These are phyloP conservation scores for Caerostris darwini DNA, from an alignment of 1,140 invertebrate species.

Conservation along the genomic window DNA sequence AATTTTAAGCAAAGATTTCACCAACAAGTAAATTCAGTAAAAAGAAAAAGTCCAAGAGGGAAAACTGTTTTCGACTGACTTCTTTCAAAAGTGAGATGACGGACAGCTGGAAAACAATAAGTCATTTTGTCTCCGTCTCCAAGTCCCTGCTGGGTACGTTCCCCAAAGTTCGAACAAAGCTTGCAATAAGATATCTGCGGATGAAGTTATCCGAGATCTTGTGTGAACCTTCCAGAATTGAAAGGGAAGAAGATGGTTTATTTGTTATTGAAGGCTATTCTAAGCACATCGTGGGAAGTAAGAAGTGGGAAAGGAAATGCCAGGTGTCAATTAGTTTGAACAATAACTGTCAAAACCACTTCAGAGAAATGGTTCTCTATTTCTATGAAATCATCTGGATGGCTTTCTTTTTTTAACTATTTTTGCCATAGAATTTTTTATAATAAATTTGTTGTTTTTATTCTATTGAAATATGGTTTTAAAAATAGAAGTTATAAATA, in stretches of 20 bases:
- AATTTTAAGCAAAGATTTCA: neutral
- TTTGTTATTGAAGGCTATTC: neutral
- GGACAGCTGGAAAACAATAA: neutral
- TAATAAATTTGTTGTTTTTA: too few relatives aligned
- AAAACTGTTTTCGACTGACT: neutral
- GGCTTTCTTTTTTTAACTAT: neutral
- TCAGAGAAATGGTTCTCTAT: neutral
- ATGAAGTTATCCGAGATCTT: neutral
- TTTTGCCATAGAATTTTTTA: neutral
- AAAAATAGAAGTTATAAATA: too few relatives aligned
- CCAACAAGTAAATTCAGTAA: neutral
- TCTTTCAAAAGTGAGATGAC: neutral
- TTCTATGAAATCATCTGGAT: neutral
- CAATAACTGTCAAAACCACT: neutral
- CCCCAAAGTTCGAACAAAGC: neutral
- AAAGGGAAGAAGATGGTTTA: neutral
- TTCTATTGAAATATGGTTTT: too few relatives aligned
- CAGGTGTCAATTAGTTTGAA: conserved; percentile 17
- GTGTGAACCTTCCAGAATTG: neutral
- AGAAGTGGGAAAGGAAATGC: conserved; percentile 4
- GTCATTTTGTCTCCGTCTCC: neutral
- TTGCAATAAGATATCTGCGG: neutral
- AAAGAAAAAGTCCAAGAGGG: neutral
- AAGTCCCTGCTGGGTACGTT: neutral
- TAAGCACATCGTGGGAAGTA: neutral